phyloP scores from a whole-genome alignment of 1,140 invertebrate species.

The Papilio polytes region DNA sequence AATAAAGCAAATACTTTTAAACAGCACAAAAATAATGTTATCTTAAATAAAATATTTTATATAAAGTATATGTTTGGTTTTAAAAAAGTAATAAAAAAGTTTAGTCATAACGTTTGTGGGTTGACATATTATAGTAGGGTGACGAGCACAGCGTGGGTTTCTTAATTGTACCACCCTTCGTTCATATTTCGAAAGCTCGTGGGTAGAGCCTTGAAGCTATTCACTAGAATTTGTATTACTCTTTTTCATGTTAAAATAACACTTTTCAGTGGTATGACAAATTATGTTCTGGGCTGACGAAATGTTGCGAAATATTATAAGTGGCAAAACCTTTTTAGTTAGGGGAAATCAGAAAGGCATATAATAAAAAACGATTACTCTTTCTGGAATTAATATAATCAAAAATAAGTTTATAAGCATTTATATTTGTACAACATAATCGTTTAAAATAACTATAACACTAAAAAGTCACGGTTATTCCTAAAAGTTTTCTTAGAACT shows the following conservation, averaged over 20 bases:
- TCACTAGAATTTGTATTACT: slow-evolving; percentile 13
- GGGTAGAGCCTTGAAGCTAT: slow-evolving; percentile 19
- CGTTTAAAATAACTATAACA: background rate
- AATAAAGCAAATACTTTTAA: no score
- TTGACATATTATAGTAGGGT: background rate
- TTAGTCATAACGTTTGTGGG: background rate
- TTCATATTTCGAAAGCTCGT: slow-evolving; percentile 20
- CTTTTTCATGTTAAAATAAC: slow-evolving; percentile 6
- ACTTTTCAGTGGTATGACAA: background rate
- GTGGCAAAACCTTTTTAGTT: no score
- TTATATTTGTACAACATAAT: background rate
- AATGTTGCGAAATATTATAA: background rate
- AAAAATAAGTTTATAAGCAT: no score
- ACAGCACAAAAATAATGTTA: no score
- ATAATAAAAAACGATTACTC: no score
- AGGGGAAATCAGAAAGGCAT: no score
- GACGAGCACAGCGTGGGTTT: slow-evolving; percentile 34
- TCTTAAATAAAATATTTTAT: background rate
- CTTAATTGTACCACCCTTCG: slow-evolving; percentile 9
- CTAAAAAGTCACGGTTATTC: background rate
- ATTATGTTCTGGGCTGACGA: background rate
- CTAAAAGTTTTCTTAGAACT: background rate
- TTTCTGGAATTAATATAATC: no score
- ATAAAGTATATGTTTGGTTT: background rate
- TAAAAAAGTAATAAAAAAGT: background rate